These are phyloP conservation scores for Melanostigma gelatinosum DNA, from an alignment of 2,113 vertebrate genomes.

Conservation along the genomic window DNA sequence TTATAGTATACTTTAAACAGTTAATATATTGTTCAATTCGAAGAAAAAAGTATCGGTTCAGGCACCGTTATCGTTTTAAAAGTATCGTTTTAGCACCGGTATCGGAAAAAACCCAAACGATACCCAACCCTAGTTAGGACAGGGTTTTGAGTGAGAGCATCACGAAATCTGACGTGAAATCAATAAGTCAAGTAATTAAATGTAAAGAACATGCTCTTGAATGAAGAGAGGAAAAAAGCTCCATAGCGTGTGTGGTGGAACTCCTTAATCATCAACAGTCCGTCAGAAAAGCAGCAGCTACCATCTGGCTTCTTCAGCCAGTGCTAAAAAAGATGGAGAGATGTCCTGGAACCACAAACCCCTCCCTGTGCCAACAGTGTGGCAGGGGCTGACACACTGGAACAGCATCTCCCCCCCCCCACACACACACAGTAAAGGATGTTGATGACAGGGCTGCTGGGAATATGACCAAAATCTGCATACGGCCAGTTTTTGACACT, in stretches of 20 bases:
- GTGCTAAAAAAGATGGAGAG: conserved; percentile 21
- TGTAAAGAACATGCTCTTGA: too few relatives aligned
- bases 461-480: conserved; percentile 75
- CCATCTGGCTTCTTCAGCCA: conserved; percentile 16
- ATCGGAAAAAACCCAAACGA: too few relatives aligned
- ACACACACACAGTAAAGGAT: conserved; percentile 35
- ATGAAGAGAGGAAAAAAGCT: too few relatives aligned
- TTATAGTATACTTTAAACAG: too few relatives aligned
- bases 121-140: too few relatives aligned
- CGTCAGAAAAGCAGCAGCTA: not conserved
- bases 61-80: too few relatives aligned
- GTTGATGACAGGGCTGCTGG: conserved; percentile 59
- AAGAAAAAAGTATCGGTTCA: too few relatives aligned
- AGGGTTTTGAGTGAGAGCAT: too few relatives aligned
- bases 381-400: conserved; percentile 21
- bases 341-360: conserved; percentile 43
- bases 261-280: not conserved
- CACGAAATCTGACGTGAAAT: too few relatives aligned
- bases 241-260: not conserved
- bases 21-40: too few relatives aligned
- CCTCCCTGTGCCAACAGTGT: conserved; percentile 19
- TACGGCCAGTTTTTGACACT: conserved; percentile 76
- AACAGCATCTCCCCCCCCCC: not conserved
- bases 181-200: too few relatives aligned
- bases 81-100: too few relatives aligned